Percentiles rank a stretch among this genome's conserved stretches.
These are phyloP conservation scores for Littorina saxatilis DNA, from an alignment of 1,140 invertebrate genomes.

Conservation along the genomic window DNA sequence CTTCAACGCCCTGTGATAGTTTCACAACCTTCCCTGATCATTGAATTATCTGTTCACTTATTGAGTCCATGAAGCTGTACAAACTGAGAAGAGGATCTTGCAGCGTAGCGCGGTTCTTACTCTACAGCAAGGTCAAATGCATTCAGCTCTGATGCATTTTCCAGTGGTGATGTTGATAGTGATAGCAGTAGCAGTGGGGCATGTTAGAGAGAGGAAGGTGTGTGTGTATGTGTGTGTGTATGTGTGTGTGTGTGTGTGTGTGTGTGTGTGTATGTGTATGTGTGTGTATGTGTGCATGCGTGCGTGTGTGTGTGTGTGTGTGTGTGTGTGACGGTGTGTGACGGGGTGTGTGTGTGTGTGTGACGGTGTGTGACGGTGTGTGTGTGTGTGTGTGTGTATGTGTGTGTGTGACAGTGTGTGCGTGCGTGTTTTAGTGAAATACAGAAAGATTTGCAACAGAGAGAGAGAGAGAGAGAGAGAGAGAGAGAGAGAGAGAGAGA, in stretches of 20 bases:
- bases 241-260: conserved; percentile 12
- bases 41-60: too few relatives aligned
- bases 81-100: too few relatives aligned
- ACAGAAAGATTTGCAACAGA: too few relatives aligned
- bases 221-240: not conserved
- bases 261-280: conserved; percentile 3
- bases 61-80: too few relatives aligned
- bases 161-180: too few relatives aligned
- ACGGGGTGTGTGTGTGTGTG: not conserved
- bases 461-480: not conserved
- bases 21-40: too few relatives aligned
- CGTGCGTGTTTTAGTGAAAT: not conserved
- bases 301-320: conserved; percentile 10
- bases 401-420: conserved; percentile 7
- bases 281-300: not conserved
- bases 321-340: conserved; percentile 7
- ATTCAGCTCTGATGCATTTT: not conserved
- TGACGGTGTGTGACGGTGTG: not conserved
- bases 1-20: too few relatives aligned
- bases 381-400: conserved; percentile 17
- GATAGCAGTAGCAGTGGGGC: too few relatives aligned
- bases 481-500: too few relatives aligned
- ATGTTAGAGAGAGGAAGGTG: not conserved
- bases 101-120: too few relatives aligned
- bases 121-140: too few relatives aligned